Evolutionary conservation across 2,797 vertebrate species (phyloP).

Genomic region (Bradypodion pumilum): DNA sequence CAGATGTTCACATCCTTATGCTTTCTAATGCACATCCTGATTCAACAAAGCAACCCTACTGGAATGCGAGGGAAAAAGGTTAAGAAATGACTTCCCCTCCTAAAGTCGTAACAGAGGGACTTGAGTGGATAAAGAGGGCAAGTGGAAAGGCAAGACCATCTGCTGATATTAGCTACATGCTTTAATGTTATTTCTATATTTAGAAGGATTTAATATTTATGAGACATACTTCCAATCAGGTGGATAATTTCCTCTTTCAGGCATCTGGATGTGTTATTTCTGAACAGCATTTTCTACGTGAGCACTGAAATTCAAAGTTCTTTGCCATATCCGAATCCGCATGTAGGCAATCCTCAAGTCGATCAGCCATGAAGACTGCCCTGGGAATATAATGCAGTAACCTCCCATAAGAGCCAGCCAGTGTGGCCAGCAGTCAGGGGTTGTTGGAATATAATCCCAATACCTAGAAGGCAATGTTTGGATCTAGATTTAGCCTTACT

Average conservation of each 20-base stretch:
- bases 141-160: constrained; percentile 13
- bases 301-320: constrained; percentile 17
- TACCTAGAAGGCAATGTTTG: too few species aligned
- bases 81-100: constrained; percentile 28
- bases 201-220: constrained; percentile 54
- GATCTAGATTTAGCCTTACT: too few species aligned
- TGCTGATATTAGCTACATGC: constrained; percentile 39
- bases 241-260: constrained; percentile 55
- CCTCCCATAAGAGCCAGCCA: too few species aligned
- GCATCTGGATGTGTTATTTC: constrained; percentile 47
- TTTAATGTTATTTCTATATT: constrained; percentile 50
- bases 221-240: constrained; percentile 52
- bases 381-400: too few species aligned
- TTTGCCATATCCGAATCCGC: too few species aligned
- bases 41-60: constrained; percentile 11
- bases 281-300: constrained; percentile 22
- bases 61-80: neutral
- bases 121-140: neutral
- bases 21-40: neutral
- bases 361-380: too few species aligned
- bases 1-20: neutral
- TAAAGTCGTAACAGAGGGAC: constrained; percentile 15
- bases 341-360: too few species aligned
- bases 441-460: too few species aligned
- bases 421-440: too few species aligned